Evolutionary conservation across 2,797 vertebrate species (phyloP).

Genomic region (Myripristis murdjan): DNA sequence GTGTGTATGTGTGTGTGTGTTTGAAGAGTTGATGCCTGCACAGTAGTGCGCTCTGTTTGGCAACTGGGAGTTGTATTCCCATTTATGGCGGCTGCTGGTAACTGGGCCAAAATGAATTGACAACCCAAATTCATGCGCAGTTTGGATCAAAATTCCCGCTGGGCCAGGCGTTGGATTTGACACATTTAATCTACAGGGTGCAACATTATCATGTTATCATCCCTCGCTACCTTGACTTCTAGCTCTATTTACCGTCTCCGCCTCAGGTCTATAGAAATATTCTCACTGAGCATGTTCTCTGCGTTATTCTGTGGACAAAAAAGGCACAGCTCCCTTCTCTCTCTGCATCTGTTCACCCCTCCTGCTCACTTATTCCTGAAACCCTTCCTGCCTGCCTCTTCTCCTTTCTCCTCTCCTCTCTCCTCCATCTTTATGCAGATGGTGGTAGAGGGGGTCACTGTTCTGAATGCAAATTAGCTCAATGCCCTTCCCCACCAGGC

Average conservation of each 20-base stretch:
- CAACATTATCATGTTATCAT: constrained; percentile 41
- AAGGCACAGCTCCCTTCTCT: constrained; percentile 61
- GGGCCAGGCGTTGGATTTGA: constrained; percentile 50
- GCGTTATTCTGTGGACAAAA: constrained; percentile 53
- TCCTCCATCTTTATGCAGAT: constrained; percentile 82
- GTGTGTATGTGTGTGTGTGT: too few species aligned
- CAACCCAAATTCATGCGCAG: constrained; percentile 47
- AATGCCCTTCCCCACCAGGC: constrained; percentile 72
- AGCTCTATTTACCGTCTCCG: constrained; percentile 25
- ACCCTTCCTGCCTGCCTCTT: constrained; percentile 58
- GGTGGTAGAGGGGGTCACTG: constrained; percentile 77
- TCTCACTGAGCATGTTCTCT: constrained; percentile 37
- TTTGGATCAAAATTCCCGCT: constrained; percentile 35
- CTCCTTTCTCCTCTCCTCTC: constrained; percentile 43
- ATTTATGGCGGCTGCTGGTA: constrained; percentile 41
- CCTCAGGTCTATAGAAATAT: constrained; percentile 39
- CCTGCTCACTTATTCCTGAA: constrained; percentile 58
- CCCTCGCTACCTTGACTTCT: constrained; percentile 35
- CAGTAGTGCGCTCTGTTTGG: constrained; percentile 48
- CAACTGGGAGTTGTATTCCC: constrained; percentile 42
- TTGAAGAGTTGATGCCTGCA: constrained; percentile 3
- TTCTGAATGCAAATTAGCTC: constrained; percentile 81
- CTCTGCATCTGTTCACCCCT: constrained; percentile 66
- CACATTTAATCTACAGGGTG: constrained; percentile 44
- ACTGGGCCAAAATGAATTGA: constrained; percentile 61